These are phyloP conservation scores for Ectropis crepuscularia DNA, from an alignment of 2,888 invertebrate species.

Conservation along the genomic window DNA sequence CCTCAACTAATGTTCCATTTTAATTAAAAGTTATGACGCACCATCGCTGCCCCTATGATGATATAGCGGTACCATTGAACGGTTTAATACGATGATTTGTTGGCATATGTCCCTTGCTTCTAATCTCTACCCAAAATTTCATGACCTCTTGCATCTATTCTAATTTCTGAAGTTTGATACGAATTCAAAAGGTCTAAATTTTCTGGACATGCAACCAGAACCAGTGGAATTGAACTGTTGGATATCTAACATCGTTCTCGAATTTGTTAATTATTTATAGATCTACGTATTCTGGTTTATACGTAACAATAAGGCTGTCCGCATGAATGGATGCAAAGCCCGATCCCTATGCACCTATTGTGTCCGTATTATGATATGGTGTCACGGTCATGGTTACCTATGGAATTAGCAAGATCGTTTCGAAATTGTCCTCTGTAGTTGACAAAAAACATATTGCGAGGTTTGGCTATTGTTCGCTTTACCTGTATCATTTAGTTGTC, in stretches of 20 bases:
- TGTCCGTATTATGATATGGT: constrained; percentile 62
- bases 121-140: constrained; percentile 61
- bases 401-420: constrained; percentile 71
- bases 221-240: constrained; percentile 14
- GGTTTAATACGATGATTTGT: constrained; percentile 72
- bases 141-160: constrained; percentile 50
- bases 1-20: constrained; percentile 72
- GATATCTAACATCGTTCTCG: neutral
- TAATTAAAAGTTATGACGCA: constrained; percentile 83
- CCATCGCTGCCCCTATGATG: constrained; percentile 64
- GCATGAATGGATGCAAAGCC: constrained; percentile 70
- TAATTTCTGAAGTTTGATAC: constrained; percentile 32
- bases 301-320: constrained; percentile 65
- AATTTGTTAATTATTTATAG: constrained; percentile 22
- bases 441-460: constrained; percentile 49
- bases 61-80: constrained; percentile 58
- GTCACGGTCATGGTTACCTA: constrained; percentile 63
- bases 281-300: constrained; percentile 40
- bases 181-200: constrained; percentile 44
- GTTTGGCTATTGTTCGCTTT: constrained; percentile 51
- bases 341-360: constrained; percentile 50
- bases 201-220: constrained; percentile 11
- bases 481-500: constrained; percentile 48
- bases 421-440: constrained; percentile 59
- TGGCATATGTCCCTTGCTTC: constrained; percentile 64